Evolutionary conservation across 2,113 vertebrate species (phyloP).

Genomic region (Rafetus swinhoei): DNA sequence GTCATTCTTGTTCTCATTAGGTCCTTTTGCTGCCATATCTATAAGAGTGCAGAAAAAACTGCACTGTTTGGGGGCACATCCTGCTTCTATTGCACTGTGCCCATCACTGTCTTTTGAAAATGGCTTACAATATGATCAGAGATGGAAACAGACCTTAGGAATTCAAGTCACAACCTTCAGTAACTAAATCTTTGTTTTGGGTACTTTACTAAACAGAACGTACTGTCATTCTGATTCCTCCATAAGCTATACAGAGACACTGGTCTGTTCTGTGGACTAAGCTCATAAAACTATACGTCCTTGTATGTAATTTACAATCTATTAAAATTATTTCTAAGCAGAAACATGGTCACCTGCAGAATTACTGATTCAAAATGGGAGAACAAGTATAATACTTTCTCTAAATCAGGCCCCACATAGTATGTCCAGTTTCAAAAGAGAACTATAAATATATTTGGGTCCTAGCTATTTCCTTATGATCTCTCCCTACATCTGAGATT

Average conservation of each 20-base stretch:
- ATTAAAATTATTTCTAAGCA: neutral
- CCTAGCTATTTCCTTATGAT: neutral
- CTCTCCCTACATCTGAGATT: neutral
- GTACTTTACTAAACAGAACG: neutral
- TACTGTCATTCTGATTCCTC: neutral
- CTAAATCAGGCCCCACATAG: neutral
- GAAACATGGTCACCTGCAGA: neutral
- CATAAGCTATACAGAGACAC: neutral
- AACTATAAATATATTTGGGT: neutral
- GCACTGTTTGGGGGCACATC: neutral
- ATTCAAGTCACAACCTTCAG: neutral
- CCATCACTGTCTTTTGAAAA: neutral
- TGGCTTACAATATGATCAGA: rapidly evolving
- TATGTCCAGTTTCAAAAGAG: neutral
- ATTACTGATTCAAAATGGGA: neutral
- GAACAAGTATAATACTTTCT: neutral
- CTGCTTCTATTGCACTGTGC: neutral
- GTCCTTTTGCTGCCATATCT: neutral
- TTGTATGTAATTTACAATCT: neutral
- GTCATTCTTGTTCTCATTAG: neutral
- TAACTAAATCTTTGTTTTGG: neutral
- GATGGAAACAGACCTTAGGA: neutral
- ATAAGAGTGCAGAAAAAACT: neutral
- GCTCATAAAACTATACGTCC: neutral
- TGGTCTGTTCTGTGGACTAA: neutral